Evolutionary conservation across 64 coral and sea anemone species (phyloP).

Genomic region (Pocillopora verrucosa): DNA sequence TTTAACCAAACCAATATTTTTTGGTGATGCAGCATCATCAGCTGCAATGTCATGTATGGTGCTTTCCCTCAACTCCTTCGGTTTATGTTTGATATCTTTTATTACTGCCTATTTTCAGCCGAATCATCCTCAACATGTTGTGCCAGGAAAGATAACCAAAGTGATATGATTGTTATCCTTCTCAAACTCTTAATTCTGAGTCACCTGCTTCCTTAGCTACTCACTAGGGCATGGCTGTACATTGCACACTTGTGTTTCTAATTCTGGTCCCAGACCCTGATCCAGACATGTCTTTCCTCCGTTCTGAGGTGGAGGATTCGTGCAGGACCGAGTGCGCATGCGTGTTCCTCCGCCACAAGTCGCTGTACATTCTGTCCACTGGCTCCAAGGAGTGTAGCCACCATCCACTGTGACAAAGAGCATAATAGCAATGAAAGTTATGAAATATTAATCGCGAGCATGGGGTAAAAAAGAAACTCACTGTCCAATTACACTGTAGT

Average conservation of each 20-base stretch:
- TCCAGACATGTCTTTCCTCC: conserved; percentile 85
- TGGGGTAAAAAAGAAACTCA: too few relatives aligned
- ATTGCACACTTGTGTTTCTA: conserved; percentile 76
- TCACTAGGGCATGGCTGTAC: conserved; percentile 75
- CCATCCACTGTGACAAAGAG: conserved; percentile 58
- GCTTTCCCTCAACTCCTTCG: too few relatives aligned
- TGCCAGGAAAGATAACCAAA: too few relatives aligned
- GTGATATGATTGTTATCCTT: too few relatives aligned
- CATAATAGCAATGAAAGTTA: not conserved
- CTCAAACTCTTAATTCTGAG: not conserved
- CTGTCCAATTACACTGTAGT: too few relatives aligned
- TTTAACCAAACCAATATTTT: too few relatives aligned
- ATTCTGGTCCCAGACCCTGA: conserved; percentile 68
- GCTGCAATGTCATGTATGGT: too few relatives aligned
- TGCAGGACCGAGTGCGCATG: conserved; percentile 62
- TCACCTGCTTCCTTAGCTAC: not conserved
- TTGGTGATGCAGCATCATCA: too few relatives aligned
- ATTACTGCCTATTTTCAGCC: too few relatives aligned
- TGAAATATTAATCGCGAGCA: not conserved
- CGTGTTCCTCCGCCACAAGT: conserved; percentile 86
- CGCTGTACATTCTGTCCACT: conserved; percentile 79
- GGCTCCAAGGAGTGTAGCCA: conserved; percentile 68
- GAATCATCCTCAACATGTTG: too few relatives aligned
- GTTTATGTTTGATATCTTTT: too few relatives aligned
- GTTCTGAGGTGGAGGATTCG: conserved; percentile 71